phyloP scores from a whole-genome alignment of 2,113 vertebrate genomes.

The Onychostruthus taczanowskii region DNA sequence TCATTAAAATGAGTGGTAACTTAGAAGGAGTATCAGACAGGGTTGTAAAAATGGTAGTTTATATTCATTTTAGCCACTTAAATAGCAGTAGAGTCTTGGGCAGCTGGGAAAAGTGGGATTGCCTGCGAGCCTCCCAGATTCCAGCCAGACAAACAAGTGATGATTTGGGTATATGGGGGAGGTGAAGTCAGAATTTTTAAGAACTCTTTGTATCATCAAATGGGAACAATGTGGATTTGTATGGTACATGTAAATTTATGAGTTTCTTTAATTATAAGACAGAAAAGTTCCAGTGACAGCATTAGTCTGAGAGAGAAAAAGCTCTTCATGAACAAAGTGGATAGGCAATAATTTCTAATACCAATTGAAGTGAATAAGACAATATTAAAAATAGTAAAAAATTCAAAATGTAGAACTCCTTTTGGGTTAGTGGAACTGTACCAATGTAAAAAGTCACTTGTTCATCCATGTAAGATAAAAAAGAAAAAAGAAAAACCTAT shows the following conservation, averaged over 20 bases:
- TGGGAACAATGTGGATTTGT: conserved; percentile 16
- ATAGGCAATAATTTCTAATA: not conserved
- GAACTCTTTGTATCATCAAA: not conserved
- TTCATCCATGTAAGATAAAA: not conserved
- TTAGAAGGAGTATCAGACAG: not conserved
- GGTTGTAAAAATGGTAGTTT: not conserved
- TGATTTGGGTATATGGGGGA: not conserved
- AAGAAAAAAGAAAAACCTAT: not conserved
- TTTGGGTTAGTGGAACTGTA: not conserved
- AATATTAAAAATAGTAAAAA: conserved; percentile 16
- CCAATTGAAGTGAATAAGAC: not conserved
- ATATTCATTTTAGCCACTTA: not conserved
- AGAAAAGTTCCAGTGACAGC: conserved; percentile 6
- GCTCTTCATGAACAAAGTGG: not conserved
- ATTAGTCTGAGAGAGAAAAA: conserved; percentile 36
- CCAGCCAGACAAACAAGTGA: not conserved
- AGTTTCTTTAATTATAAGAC: conserved; percentile 41
- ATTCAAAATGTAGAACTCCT: not conserved
- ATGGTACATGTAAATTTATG: not conserved
- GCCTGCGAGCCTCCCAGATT: not conserved
- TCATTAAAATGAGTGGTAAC: not conserved
- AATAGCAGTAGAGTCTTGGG: not conserved
- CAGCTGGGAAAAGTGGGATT: not conserved
- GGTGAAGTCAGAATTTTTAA: not conserved
- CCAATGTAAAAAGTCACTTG: not conserved